Evolutionary conservation across 2,888 invertebrate species (phyloP), one percentile per base, ranked within the genome.

Genomic region (Microplitis manilae): DNA sequence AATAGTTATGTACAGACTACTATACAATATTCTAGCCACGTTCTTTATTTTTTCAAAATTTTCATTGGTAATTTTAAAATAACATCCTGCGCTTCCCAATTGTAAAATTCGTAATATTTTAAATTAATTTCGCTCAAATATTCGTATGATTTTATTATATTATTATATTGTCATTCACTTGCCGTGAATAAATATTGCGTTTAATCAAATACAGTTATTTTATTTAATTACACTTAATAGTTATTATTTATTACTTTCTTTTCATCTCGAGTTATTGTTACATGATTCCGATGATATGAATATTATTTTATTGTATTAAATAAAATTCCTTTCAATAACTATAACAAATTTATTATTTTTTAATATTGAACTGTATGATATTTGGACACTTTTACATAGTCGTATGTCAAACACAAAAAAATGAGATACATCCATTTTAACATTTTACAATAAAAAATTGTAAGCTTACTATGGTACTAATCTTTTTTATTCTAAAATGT

Each of bases 261-360:
- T 41, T 50, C n/a, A 41, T 61, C 13, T 60, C 9, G 40, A 13
- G 15, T 76, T 68, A 68, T 64, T 17, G n/a, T 17, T 70, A 13
- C 50, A 50, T 65, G 20, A 68, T 73, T 68, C 50, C 41, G 67
- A 60, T 76, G 68, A 76, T 72, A 76, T 76, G 76, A 60, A 67
- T 65, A 17, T 13, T 1, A 40, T 40, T 59, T 60, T 70, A 59
- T 67, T 65, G 20, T 13, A 20, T 13, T 30, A 30, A 30, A 30
- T 30, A 30, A 30, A 50, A 50, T 50, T 50, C 9, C 50, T 13
- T 50, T 50, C 8, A 13, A 13, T 50, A 50, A 50, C 13, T 50
- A 50, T 13, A 50, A 13, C 50, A 13, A 8, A 50, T 13, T 1
- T 13, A 50, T 13, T 8, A 50, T 13, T 4, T 0, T 13, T 13